These are phyloP conservation scores for Turritopsis dohrnii DNA, from an alignment of 30 jellyfish, hydroid and myxozoan genomes.

Conservation along the genomic window DNA sequence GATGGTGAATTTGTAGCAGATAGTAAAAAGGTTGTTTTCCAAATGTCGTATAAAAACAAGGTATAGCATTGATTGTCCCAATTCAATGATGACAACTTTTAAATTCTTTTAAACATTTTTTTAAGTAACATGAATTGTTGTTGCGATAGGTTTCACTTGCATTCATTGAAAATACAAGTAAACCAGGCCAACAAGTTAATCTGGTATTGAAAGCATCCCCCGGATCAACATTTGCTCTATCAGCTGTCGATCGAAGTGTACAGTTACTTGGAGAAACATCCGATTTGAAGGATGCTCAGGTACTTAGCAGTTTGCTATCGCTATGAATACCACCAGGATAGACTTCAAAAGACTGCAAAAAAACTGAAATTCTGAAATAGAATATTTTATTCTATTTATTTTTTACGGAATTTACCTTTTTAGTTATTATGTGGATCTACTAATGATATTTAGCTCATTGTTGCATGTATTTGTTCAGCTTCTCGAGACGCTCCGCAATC, in stretches of 20 bases:
- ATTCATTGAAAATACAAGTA: constrained; percentile 45
- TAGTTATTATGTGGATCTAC: too few relatives aligned
- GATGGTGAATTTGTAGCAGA: constrained; percentile 27
- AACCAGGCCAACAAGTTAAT: constrained; percentile 70
- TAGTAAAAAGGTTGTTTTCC: not conserved
- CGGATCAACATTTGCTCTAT: constrained; percentile 67
- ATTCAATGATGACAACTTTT: too few relatives aligned
- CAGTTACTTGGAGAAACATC: constrained; percentile 66
- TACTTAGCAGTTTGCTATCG: too few relatives aligned
- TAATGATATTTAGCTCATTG: too few relatives aligned
- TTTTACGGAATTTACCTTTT: too few relatives aligned
- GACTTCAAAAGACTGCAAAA: too few relatives aligned
- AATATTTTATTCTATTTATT: too few relatives aligned
- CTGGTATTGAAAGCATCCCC: constrained; percentile 78
- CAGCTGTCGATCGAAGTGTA: constrained; percentile 91
- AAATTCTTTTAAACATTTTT: too few relatives aligned
- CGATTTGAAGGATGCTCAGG: constrained; percentile 67
- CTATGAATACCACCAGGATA: too few relatives aligned
- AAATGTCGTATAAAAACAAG: constrained; percentile 2
- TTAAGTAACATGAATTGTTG: too few relatives aligned
- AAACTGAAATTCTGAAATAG: not conserved
- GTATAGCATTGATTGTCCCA: not conserved
- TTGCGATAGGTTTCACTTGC: constrained; percentile 51
- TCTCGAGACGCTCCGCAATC: not conserved
- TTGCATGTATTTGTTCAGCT: not conserved